Evolutionary conservation across 2,888 invertebrate genomes (phyloP).

Genomic region (Acrobasis suavella): DNA sequence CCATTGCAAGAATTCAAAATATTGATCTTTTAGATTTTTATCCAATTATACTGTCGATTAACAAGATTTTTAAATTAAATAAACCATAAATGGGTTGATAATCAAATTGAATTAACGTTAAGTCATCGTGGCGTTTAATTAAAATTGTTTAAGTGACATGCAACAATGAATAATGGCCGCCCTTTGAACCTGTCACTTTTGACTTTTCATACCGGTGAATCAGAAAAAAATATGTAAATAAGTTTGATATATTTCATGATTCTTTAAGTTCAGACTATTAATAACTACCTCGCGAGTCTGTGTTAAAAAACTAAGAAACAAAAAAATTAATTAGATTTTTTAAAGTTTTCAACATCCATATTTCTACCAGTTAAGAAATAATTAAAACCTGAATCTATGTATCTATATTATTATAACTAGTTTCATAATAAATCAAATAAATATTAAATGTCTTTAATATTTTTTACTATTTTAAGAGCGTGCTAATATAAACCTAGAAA

Average conservation of each 20-base stretch:
- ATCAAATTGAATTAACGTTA: constrained; percentile 7
- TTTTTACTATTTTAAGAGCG: too few relatives aligned
- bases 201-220: constrained; percentile 1
- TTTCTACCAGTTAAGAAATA: too few relatives aligned
- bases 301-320: too few relatives aligned
- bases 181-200: constrained; percentile 17
- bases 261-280: neutral
- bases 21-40: constrained; percentile 15
- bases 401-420: neutral
- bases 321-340: too few relatives aligned
- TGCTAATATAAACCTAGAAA: too few relatives aligned
- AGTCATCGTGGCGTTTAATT: constrained; percentile 17
- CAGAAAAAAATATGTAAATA: neutral
- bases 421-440: neutral
- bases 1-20: constrained; percentile 1
- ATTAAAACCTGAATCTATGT: too few relatives aligned
- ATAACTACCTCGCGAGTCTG: neutral
- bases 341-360: too few relatives aligned
- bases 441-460: too few relatives aligned
- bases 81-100: constrained; percentile 11
- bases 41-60: constrained; percentile 13
- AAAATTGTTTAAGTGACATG: constrained; percentile 19
- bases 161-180: constrained; percentile 12
- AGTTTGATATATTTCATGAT: neutral
- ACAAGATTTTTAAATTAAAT: constrained; percentile 7